Conservation (phyloP, 2,888 invertebrate genomes). For the Colletes collaris region DNA sequence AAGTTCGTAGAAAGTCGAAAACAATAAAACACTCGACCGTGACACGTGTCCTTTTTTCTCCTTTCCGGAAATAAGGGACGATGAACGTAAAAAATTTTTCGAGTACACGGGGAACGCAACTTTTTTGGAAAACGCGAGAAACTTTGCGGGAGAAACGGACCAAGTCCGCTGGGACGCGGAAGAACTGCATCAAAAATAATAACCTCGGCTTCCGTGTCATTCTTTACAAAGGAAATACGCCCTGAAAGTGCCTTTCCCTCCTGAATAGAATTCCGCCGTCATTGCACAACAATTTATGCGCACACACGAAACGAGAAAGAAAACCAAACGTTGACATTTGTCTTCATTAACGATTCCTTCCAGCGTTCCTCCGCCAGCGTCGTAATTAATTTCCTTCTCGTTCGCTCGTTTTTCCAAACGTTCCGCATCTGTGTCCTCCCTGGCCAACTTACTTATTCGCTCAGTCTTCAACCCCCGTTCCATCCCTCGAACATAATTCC, state of each 20-base stretch:
- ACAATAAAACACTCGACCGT: too few relatives aligned
- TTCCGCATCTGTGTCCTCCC: neutral
- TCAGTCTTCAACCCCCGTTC: neutral
- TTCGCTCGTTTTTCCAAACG: constrained; percentile 12
- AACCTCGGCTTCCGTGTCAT: neutral
- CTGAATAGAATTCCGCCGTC: neutral
- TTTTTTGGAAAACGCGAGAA: neutral
- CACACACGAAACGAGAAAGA: neutral
- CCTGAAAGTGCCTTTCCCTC: neutral
- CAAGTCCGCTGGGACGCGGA: neutral
- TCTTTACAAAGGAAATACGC: neutral
- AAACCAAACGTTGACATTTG: constrained; percentile 15
- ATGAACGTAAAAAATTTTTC: too few relatives aligned
- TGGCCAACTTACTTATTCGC: constrained; percentile 30
- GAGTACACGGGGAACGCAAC: too few relatives aligned
- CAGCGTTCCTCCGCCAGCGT: neutral
- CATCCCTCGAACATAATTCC: constrained; percentile 12
- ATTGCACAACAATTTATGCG: neutral
- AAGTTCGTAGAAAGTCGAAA: too few relatives aligned
- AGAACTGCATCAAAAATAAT: neutral
- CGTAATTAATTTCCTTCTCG: constrained; percentile 44
- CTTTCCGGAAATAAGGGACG: too few relatives aligned
- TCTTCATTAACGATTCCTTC: constrained; percentile 14
- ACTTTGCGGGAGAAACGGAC: neutral
- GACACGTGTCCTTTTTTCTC: too few relatives aligned